phyloP scores from a whole-genome alignment of 2,113 vertebrate species.

The Cygnus atratus region DNA sequence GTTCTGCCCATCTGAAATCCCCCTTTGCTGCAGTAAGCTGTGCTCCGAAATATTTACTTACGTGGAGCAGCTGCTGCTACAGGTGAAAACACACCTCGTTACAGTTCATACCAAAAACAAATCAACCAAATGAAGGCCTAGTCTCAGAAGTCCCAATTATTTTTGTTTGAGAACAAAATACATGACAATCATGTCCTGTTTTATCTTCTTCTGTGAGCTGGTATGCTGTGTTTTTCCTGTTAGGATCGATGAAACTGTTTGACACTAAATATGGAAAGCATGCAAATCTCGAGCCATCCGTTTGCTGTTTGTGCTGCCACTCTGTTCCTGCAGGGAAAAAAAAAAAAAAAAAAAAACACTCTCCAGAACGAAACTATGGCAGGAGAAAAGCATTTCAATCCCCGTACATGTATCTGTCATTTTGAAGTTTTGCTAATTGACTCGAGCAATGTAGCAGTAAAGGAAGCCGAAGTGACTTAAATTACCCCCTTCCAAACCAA shows the following conservation, averaged over 20 bases:
- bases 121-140: constrained; percentile 24
- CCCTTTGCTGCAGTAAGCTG: neutral
- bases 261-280: constrained; percentile 44
- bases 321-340: neutral
- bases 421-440: neutral
- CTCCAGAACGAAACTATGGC: neutral
- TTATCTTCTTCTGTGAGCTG: constrained; percentile 56
- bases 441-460: neutral
- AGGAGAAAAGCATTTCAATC: neutral
- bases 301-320: neutral
- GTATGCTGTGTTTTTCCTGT: constrained; percentile 45
- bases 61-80: neutral
- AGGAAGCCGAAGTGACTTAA: neutral
- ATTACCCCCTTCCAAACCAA: neutral
- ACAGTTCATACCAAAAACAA: constrained; percentile 1
- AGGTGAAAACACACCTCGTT: constrained; percentile 47
- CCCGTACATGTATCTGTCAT: neutral
- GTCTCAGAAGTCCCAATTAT: constrained; percentile 66
- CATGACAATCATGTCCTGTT: constrained; percentile 49
- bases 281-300: constrained; percentile 8
- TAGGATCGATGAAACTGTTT: constrained; percentile 39
- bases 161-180: constrained; percentile 62
- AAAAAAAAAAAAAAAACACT: neutral
- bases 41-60: constrained; percentile 37
- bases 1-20: neutral